Percentiles rank a stretch among this genome's conserved stretches.
Evolutionary conservation across 2,797 vertebrate species (phyloP).

Genomic region (Pagetopsis macropterus): DNA sequence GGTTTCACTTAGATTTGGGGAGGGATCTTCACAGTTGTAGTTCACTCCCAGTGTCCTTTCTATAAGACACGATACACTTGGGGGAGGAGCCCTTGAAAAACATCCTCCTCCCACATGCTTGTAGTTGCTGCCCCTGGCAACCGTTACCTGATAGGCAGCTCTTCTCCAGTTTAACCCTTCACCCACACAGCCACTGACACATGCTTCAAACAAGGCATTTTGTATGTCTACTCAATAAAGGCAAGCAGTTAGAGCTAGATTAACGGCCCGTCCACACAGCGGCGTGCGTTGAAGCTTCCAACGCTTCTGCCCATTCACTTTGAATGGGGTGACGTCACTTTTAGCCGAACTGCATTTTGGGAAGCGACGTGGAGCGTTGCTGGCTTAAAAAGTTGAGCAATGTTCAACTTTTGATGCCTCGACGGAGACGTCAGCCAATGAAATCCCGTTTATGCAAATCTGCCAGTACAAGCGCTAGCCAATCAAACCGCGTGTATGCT

Average conservation of each 20-base stretch:
- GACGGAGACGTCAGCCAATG: no score
- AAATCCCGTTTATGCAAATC: no score
- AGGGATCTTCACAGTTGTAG: slow-evolving; percentile 65
- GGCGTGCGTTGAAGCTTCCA: no score
- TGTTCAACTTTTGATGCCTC: no score
- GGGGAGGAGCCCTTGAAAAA: slow-evolving; percentile 56
- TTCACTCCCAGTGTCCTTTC: slow-evolving; percentile 70
- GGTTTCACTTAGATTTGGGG: slow-evolving; percentile 79
- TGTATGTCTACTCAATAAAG: background rate
- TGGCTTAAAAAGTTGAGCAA: no score
- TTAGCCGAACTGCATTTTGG: no score
- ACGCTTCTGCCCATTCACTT: no score
- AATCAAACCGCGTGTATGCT: no score
- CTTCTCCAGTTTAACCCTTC: slow-evolving; percentile 51
- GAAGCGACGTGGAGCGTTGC: no score
- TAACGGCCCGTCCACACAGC: no score
- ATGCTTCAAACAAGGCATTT: background rate
- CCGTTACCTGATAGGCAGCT: slow-evolving; percentile 69
- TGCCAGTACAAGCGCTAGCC: no score
- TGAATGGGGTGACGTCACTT: no score
- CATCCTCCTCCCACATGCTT: slow-evolving; percentile 69
- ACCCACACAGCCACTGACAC: slow-evolving; percentile 8
- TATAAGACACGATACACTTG: slow-evolving; percentile 59
- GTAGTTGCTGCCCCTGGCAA: slow-evolving; percentile 55
- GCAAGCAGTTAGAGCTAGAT: background rate